These are phyloP conservation scores for Trematomus bernacchii DNA, from an alignment of 2,797 vertebrate genomes.

Conservation along the genomic window DNA sequence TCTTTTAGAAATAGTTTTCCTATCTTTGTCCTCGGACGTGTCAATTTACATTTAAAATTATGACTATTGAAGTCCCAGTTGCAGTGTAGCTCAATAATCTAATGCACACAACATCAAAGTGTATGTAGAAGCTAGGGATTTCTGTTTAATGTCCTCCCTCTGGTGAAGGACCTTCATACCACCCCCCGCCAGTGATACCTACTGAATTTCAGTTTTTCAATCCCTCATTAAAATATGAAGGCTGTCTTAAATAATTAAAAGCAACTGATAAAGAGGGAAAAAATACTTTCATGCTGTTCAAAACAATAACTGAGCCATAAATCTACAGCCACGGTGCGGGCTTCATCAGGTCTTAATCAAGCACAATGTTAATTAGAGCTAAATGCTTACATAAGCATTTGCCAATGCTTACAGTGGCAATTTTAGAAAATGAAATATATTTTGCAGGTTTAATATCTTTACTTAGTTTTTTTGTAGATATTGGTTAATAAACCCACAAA, in stretches of 20 bases:
- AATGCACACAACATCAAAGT: background rate
- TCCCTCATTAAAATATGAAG: background rate
- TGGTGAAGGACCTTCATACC: too few relatives aligned
- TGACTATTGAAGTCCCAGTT: background rate
- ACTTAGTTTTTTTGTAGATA: too few relatives aligned
- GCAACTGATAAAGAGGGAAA: background rate
- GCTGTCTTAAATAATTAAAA: background rate
- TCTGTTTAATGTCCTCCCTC: background rate
- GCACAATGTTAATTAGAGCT: background rate
- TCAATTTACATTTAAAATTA: conserved; percentile 14
- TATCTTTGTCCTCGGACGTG: conserved; percentile 17
- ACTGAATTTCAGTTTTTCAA: background rate
- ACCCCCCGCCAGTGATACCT: background rate
- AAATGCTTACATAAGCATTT: too few relatives aligned
- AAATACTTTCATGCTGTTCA: background rate
- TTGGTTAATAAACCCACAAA: background rate
- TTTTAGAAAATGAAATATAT: background rate
- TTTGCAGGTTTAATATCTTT: background rate
- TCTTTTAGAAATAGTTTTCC: conserved; percentile 15
- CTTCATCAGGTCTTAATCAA: background rate
- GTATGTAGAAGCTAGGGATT: background rate
- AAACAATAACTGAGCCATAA: too few relatives aligned
- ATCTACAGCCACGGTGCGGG: background rate
- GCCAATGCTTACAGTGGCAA: background rate
- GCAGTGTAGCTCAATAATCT: background rate